A percentile compares a stretch with the other conserved stretches of the same genome.
Evolutionary conservation across 2,797 vertebrate species (phyloP).

Genomic region (Scomberomorus guttatus): DNA sequence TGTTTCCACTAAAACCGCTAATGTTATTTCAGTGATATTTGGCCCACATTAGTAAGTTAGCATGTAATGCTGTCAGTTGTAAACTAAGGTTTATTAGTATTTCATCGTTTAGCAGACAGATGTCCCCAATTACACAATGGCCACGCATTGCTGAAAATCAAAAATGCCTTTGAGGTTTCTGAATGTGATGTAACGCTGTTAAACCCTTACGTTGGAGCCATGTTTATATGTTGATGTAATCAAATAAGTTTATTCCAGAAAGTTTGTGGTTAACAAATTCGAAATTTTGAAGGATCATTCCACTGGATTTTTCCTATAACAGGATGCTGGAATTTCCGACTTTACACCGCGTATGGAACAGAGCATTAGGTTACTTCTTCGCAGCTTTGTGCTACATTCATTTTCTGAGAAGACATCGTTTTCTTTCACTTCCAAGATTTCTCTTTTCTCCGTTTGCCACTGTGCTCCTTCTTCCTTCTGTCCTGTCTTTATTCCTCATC

Average conservation of each 20-base stretch:
- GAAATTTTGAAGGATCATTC: conserved; percentile 11
- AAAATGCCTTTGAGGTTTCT: conserved; percentile 18
- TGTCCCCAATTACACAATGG: conserved; percentile 21
- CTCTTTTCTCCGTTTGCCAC: conserved; percentile 34
- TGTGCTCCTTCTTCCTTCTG: conserved; percentile 29
- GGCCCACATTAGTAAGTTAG: not conserved
- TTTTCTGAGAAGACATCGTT: conserved; percentile 53
- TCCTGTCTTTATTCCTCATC: conserved; percentile 50
- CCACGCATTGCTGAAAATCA: not conserved
- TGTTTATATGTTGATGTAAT: conserved; percentile 36
- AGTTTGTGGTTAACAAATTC: conserved; percentile 44
- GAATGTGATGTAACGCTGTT: conserved; percentile 8
- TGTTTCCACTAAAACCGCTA: conserved; percentile 18
- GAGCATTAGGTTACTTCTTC: conserved; percentile 23
- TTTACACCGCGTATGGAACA: conserved; percentile 15
- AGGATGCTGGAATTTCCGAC: conserved; percentile 42
- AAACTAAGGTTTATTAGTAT: not conserved
- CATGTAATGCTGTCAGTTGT: conserved; percentile 4
- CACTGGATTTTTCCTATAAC: conserved; percentile 41
- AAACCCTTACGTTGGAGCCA: not conserved
- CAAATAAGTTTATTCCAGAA: conserved; percentile 35
- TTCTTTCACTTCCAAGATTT: conserved; percentile 24
- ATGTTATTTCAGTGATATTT: conserved; percentile 14
- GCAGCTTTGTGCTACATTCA: conserved; percentile 19
- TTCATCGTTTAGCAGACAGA: not conserved